These are phyloP conservation scores for Pseudoatta argentina DNA, from an alignment of 1,140 invertebrate species.

Conservation along the genomic window DNA sequence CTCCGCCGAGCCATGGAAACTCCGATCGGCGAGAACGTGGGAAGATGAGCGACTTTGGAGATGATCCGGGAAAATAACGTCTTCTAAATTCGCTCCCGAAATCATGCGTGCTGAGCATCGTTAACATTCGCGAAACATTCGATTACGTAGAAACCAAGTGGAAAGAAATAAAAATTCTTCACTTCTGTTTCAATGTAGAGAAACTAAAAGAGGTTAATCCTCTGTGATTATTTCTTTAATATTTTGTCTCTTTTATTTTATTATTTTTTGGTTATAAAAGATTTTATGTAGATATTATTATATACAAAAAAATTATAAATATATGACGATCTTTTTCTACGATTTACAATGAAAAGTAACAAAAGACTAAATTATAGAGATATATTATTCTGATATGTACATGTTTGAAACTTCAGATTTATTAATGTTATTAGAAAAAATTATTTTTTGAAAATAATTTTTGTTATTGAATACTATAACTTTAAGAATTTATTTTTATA, in stretches of 20 bases:
- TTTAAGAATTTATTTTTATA: background rate
- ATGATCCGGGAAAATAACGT: conserved; percentile 31
- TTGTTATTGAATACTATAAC: background rate
- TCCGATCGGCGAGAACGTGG: background rate
- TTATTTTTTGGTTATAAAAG: background rate
- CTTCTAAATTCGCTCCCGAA: conserved; percentile 34
- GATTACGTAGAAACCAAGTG: background rate
- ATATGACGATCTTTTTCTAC: background rate
- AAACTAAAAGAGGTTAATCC: background rate
- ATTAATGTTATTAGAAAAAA: background rate
- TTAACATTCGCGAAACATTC: conserved; percentile 19
- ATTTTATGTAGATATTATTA: background rate
- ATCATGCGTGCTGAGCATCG: conserved; percentile 4
- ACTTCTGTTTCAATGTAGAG: background rate
- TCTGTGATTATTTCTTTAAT: background rate
- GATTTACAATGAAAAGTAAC: background rate
- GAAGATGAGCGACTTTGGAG: conserved; percentile 21
- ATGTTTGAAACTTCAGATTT: background rate
- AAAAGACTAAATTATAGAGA: background rate
- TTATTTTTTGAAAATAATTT: background rate
- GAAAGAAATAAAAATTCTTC: background rate
- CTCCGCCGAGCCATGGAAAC: background rate
- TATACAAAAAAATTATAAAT: background rate
- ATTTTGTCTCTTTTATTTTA: background rate
- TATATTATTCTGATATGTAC: background rate